Evolutionary conservation across 2,797 vertebrate genomes (phyloP).

Genomic region (Acropternis orthonyx): DNA sequence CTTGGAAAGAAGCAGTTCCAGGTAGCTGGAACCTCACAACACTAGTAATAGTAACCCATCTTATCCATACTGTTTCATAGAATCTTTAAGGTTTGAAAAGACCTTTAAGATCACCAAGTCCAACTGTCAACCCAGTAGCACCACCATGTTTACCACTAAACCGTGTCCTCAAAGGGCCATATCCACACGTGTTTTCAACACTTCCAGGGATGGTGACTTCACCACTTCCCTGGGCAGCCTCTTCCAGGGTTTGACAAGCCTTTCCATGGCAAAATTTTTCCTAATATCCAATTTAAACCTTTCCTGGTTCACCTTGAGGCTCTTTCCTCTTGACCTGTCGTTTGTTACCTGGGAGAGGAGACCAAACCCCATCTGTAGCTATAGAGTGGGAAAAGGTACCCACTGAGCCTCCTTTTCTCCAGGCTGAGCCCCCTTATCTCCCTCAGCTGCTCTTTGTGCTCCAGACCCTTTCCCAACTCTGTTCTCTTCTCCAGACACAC

Average conservation of each 20-base stretch:
- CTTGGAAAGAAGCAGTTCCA: not conserved
- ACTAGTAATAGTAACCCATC: not conserved
- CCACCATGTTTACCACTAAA: not conserved
- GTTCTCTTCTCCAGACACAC: not conserved
- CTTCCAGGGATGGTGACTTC: not conserved
- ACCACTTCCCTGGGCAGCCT: not conserved
- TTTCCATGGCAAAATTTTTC: not conserved
- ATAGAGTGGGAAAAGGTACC: not conserved
- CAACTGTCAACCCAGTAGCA: not conserved
- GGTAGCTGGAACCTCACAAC: not conserved
- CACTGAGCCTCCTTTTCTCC: not conserved
- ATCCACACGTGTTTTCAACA: not conserved
- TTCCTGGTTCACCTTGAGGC: not conserved
- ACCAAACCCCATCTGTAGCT: not conserved
- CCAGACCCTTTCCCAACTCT: not conserved
- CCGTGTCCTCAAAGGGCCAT: not conserved
- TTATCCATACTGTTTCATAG: not conserved
- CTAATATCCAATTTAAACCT: not conserved
- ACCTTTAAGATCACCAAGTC: not conserved
- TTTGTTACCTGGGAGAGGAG: not conserved
- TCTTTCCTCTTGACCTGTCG: not conserved
- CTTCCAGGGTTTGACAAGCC: not conserved
- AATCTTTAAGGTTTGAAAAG: not conserved
- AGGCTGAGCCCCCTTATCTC: not conserved
- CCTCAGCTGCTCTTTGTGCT: not conserved